Conservation (phyloP, 2,797 vertebrate species). For the Cynopterus sphinx region DNA sequence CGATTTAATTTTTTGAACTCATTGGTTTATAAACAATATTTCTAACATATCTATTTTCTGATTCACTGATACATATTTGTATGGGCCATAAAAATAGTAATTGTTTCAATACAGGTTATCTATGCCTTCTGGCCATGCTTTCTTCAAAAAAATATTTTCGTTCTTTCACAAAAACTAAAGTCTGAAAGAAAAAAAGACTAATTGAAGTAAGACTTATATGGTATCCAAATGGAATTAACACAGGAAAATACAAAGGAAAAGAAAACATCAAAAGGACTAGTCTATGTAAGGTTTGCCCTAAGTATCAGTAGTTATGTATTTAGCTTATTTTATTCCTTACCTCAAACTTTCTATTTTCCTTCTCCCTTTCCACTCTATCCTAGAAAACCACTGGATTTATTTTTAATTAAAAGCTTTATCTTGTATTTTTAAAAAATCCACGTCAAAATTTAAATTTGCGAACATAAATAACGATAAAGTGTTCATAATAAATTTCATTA, state of each 20-base stretch:
- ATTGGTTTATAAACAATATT: background rate
- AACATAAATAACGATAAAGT: background rate
- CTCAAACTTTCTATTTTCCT: background rate
- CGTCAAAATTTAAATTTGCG: conserved; percentile 29
- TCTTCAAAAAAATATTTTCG: conserved; percentile 59
- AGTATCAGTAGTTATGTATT: background rate
- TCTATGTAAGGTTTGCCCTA: background rate
- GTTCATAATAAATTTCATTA: background rate
- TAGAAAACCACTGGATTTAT: background rate
- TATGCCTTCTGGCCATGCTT: background rate
- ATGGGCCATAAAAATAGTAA: background rate
- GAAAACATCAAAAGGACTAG: background rate
- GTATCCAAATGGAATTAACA: background rate
- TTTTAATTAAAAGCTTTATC: background rate
- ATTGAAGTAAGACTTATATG: background rate
- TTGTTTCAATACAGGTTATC: conserved; percentile 7
- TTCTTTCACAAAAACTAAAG: conserved; percentile 45
- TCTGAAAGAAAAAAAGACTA: background rate
- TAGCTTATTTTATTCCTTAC: background rate
- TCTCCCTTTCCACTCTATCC: background rate
- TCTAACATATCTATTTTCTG: background rate
- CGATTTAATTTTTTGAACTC: background rate
- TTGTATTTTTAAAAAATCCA: background rate
- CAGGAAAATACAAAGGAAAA: background rate
- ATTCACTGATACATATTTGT: background rate